Evolutionary conservation across 2,113 vertebrate species (phyloP).

Genomic region (Chamaea fasciata): DNA sequence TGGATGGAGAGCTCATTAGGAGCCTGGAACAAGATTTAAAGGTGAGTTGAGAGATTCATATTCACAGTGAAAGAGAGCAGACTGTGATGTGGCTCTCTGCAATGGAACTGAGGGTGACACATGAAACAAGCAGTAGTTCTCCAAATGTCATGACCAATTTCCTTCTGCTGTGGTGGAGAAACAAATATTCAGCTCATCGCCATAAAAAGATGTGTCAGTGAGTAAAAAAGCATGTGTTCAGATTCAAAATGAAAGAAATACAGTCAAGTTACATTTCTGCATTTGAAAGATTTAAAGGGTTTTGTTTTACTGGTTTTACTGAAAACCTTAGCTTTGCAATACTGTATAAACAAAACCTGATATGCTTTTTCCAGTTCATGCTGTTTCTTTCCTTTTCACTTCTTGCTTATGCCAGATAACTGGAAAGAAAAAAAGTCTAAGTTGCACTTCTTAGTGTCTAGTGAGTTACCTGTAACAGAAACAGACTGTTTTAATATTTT

Average conservation of each 20-base stretch:
- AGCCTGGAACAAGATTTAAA: conserved; percentile 96
- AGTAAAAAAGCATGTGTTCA: neutral
- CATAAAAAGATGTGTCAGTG: neutral
- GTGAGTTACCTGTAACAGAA: neutral
- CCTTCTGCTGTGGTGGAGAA: neutral
- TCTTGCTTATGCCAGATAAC: neutral
- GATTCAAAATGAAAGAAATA: conserved; percentile 1
- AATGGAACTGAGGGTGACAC: neutral
- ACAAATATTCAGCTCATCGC: neutral
- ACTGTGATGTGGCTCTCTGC: neutral
- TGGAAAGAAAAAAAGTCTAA: neutral
- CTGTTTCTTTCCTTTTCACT: neutral
- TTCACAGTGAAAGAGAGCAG: neutral
- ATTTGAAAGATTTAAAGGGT: neutral
- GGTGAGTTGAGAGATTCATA: conserved; percentile 69
- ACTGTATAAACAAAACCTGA: neutral
- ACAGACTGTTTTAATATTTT: neutral
- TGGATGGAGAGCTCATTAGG: conserved; percentile 92
- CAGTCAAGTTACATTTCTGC: neutral
- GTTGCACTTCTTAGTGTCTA: neutral
- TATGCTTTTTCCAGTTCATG: neutral
- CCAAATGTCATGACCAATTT: neutral
- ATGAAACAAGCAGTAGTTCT: neutral
- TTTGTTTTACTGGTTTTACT: neutral
- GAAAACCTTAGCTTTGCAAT: neutral